phyloP scores from a whole-genome alignment of 2,888 invertebrate species.

The Bellardia pandia region DNA sequence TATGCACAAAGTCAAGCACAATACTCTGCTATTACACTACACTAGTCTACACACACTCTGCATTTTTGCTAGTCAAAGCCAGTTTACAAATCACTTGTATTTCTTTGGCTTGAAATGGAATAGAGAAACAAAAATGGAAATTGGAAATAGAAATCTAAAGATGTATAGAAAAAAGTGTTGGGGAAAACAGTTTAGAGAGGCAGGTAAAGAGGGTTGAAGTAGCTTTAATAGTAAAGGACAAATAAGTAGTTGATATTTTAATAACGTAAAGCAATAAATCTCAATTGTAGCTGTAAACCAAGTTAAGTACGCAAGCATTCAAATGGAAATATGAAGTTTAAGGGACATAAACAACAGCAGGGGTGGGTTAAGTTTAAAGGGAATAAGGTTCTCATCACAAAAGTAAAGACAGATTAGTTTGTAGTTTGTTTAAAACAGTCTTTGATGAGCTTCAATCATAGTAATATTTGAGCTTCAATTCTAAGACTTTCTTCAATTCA shows the following conservation, averaged over 20 bases:
- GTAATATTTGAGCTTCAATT: too few relatives aligned
- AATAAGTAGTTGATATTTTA: slow-evolving; percentile 46
- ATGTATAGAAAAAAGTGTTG: too few relatives aligned
- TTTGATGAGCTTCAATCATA: too few relatives aligned
- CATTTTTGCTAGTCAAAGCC: slow-evolving; percentile 27
- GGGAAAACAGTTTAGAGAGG: too few relatives aligned
- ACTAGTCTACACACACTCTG: not conserved
- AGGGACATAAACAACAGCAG: not conserved
- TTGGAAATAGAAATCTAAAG: slow-evolving; percentile 21
- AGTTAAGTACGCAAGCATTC: slow-evolving; percentile 25
- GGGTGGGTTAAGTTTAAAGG: not conserved
- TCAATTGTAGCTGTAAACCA: slow-evolving; percentile 32
- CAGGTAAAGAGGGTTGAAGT: not conserved
- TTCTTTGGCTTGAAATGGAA: slow-evolving; percentile 53
- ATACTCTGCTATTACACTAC: not conserved
- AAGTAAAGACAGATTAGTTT: too few relatives aligned
- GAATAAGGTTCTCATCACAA: too few relatives aligned
- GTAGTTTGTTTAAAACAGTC: too few relatives aligned
- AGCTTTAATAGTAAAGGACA: not conserved
- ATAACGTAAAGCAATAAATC: slow-evolving; percentile 57
- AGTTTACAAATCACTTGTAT: slow-evolving; percentile 44
- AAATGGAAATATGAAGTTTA: slow-evolving; percentile 26
- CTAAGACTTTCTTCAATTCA: too few relatives aligned
- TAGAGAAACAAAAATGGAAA: slow-evolving; percentile 35
- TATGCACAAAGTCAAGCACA: slow-evolving; percentile 69